A percentile compares a stretch with the other conserved stretches of the same genome.
phyloP scores from a whole-genome alignment of 2,113 vertebrate genomes.

The Cynocephalus volans region DNA sequence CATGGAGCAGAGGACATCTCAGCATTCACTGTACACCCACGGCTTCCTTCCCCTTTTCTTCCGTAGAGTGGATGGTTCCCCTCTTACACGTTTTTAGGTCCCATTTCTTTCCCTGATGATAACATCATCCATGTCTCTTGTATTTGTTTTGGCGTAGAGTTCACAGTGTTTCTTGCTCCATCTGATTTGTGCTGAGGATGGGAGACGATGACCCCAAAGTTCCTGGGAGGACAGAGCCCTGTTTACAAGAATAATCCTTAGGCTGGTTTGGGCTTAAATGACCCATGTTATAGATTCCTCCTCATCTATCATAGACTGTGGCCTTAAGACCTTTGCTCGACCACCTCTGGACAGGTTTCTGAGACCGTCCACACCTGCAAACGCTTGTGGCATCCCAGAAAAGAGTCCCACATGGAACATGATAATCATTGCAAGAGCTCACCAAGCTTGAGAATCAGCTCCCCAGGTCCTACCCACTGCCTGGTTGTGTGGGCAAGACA shows the following conservation, averaged over 20 bases:
- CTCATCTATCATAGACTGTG: accelerated
- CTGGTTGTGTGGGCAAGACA: accelerated
- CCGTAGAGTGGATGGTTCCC: neutral
- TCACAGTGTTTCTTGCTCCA: neutral
- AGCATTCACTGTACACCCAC: too few species aligned
- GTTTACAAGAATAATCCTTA: neutral
- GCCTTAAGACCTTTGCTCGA: accelerated
- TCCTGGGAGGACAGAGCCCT: neutral
- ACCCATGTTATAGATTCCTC: accelerated
- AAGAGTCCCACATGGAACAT: neutral
- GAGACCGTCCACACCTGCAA: too few species aligned
- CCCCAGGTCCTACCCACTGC: neutral
- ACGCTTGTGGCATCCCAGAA: accelerated
- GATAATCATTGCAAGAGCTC: too few species aligned
- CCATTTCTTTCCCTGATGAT: neutral
- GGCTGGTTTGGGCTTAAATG: neutral
- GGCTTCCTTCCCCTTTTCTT: neutral
- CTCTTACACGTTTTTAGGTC: neutral
- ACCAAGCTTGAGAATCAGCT: accelerated
- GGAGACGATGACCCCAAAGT: neutral
- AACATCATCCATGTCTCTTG: neutral
- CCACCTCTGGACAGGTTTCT: accelerated
- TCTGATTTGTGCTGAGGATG: neutral
- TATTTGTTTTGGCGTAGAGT: neutral
- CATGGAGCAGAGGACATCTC: neutral